These are phyloP conservation scores for Muscicapa comitata DNA, from an alignment of 2,797 vertebrate species.

Conservation along the genomic window DNA sequence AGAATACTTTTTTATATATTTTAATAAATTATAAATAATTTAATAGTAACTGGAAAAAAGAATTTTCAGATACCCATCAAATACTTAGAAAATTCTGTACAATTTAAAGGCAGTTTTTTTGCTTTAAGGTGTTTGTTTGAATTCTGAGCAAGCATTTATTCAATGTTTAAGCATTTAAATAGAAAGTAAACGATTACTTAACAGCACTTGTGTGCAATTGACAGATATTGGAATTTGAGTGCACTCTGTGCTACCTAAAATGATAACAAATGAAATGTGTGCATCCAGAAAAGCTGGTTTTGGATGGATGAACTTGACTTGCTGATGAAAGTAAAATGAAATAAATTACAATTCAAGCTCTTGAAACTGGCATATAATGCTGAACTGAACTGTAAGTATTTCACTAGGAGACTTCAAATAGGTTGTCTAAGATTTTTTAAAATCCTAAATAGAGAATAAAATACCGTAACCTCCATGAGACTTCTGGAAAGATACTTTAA, in stretches of 20 bases:
- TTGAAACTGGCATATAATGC: background rate
- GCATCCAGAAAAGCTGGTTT: background rate
- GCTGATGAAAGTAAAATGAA: constrained; percentile 54
- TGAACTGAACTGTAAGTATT: constrained; percentile 5
- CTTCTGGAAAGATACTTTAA: constrained; percentile 37
- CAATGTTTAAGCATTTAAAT: background rate
- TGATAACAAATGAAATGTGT: constrained; percentile 18
- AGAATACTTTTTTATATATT: background rate
- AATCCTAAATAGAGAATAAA: constrained; percentile 3
- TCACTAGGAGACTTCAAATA: constrained; percentile 15
- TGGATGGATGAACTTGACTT: background rate
- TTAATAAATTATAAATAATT: background rate
- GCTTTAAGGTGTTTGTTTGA: background rate
- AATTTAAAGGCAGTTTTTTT: background rate
- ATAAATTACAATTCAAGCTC: constrained; percentile 30
- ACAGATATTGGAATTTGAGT: background rate
- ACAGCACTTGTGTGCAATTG: background rate
- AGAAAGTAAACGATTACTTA: background rate
- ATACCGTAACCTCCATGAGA: background rate
- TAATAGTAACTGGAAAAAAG: background rate
- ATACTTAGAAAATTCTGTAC: background rate
- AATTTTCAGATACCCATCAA: background rate
- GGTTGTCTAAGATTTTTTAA: background rate
- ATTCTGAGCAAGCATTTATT: background rate
- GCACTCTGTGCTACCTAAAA: constrained; percentile 9